A percentile compares a stretch with the other conserved stretches of the same genome.
Evolutionary conservation across 92 coral and sea anemone genomes (phyloP).

Genomic region (Porites rus): DNA sequence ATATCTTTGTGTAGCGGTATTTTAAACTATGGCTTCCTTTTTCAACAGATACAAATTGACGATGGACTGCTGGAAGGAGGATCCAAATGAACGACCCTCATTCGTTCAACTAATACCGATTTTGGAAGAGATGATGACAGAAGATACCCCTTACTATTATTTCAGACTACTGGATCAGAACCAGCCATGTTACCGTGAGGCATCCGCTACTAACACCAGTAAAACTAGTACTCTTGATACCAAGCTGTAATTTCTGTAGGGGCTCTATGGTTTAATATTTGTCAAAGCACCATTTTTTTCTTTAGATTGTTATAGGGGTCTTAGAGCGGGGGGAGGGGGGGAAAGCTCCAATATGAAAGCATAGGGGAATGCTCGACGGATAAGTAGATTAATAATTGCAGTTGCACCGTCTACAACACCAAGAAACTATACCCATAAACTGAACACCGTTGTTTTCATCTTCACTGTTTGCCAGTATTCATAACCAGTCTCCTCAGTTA

Average conservation of each 20-base stretch:
- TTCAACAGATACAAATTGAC: slow-evolving; percentile 20
- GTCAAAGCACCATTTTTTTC: background rate
- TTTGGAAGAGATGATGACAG: slow-evolving; percentile 28
- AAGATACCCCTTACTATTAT: slow-evolving; percentile 32
- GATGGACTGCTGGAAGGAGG: slow-evolving; percentile 38
- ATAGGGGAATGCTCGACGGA: too few relatives aligned
- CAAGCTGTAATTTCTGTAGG: background rate
- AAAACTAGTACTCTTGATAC: background rate
- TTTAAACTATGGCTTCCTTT: background rate
- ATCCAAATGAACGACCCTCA: slow-evolving; percentile 26
- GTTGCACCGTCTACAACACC: too few relatives aligned
- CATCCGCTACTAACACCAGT: background rate
- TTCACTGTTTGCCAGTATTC: too few relatives aligned
- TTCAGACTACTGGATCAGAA: slow-evolving; percentile 6
- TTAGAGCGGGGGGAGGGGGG: too few relatives aligned
- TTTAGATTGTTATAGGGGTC: background rate
- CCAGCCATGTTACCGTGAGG: slow-evolving; percentile 14
- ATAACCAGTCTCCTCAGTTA: too few relatives aligned
- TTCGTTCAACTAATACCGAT: background rate
- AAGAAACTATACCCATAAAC: too few relatives aligned
- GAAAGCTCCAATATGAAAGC: too few relatives aligned
- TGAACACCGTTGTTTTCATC: too few relatives aligned
- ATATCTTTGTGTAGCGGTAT: too few relatives aligned
- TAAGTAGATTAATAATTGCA: too few relatives aligned
- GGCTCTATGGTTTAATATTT: background rate